Conservation (phyloP, 2,113 vertebrate species). For the Copsychus sechellarum region DNA sequence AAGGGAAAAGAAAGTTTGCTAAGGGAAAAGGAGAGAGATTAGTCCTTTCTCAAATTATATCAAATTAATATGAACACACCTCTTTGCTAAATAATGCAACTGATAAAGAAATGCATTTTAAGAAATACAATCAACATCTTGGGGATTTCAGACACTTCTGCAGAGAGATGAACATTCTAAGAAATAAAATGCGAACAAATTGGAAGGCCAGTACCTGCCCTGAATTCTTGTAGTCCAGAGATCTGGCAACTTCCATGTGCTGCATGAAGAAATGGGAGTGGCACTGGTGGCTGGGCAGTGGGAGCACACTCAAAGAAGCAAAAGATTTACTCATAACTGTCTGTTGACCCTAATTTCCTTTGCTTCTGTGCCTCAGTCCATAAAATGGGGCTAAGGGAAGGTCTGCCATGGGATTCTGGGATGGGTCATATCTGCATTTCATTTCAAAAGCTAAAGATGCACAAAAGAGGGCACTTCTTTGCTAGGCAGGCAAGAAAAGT, state of each 20-base stretch:
- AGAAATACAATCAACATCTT: conserved; percentile 22
- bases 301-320: not conserved
- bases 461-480: not conserved
- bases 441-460: not conserved
- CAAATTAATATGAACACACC: conserved; percentile 28
- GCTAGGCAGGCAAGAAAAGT: not conserved
- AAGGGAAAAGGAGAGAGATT: not conserved
- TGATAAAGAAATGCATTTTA: conserved; percentile 19
- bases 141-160: not conserved
- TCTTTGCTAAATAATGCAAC: conserved; percentile 50
- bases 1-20: not conserved
- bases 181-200: not conserved
- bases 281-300: rapidly evolving
- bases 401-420: not conserved
- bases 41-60: conserved; percentile 1
- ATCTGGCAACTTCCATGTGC: not conserved
- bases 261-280: not conserved
- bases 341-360: not conserved
- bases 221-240: not conserved
- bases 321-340: not conserved
- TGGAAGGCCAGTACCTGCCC: not conserved
- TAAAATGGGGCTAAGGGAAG: not conserved
- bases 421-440: not conserved
- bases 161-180: not conserved
- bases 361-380: not conserved